Conservation (phyloP, 2,888 invertebrate species). For the Clistopyga incitator region DNA sequence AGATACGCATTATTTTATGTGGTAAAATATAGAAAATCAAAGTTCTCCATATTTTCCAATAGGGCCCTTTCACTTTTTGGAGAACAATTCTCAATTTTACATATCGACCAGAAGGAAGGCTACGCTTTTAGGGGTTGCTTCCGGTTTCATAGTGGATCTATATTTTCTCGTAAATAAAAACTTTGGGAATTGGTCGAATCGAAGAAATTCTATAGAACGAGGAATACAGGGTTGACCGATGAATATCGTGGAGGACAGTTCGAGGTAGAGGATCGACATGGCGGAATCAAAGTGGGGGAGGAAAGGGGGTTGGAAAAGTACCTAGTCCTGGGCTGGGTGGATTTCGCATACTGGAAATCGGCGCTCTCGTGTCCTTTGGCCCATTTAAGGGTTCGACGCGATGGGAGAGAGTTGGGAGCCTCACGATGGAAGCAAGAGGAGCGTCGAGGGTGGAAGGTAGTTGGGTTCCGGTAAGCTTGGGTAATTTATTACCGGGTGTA, state of each 20-base stretch:
- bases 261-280: constrained; percentile 16
- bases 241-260: neutral
- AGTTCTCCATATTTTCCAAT: too few species aligned
- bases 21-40: too few species aligned
- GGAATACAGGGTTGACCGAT: neutral
- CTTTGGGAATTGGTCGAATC: neutral
- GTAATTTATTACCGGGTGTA: constrained; percentile 79
- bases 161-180: neutral
- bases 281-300: neutral
- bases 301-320: constrained; percentile 4
- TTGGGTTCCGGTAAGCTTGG: constrained; percentile 73
- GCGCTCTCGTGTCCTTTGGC: constrained; percentile 55
- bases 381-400: constrained; percentile 58
- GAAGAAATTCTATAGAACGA: neutral
- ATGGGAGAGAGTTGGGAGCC: constrained; percentile 33
- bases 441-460: constrained; percentile 29
- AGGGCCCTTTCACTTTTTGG: too few species aligned
- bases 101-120: too few species aligned
- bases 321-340: constrained; percentile 11
- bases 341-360: constrained; percentile 56
- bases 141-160: too few species aligned
- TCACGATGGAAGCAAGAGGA: constrained; percentile 41
- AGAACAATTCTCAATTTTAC: too few species aligned
- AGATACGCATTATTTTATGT: too few species aligned
- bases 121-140: too few species aligned